Percentiles rank a stretch among this genome's conserved stretches.
phyloP scores from a whole-genome alignment of 2,888 invertebrate species.

The Ochropleura plecta region DNA sequence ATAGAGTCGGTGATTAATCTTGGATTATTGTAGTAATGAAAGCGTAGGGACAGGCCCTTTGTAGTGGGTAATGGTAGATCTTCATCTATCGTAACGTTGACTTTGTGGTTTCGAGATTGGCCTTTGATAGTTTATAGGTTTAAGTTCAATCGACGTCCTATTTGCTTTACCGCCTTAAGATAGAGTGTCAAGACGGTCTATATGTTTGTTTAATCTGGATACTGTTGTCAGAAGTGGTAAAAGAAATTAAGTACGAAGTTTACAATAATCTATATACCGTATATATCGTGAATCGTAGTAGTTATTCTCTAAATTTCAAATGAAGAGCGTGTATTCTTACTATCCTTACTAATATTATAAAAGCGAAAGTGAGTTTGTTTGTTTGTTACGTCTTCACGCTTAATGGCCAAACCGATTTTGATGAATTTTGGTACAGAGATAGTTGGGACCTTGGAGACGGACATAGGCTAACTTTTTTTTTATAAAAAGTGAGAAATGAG shows the following conservation, averaged over 20 bases:
- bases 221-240: neutral
- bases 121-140: neutral
- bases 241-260: neutral
- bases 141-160: neutral
- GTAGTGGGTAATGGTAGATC: constrained; percentile 21
- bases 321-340: neutral
- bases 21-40: constrained; percentile 53
- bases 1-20: constrained; percentile 63
- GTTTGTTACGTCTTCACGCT: no score
- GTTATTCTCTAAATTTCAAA: neutral
- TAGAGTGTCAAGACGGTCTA: neutral
- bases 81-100: constrained; percentile 5
- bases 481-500: no score
- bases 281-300: neutral
- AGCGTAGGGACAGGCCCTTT: constrained; percentile 25
- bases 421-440: no score
- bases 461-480: no score
- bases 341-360: no score
- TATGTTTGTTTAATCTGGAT: neutral
- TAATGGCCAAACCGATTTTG: no score
- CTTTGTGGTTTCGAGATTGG: constrained; percentile 17
- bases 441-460: no score
- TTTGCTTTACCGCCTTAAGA: neutral
- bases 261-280: neutral
- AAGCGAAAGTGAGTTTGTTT: no score